phyloP scores from a whole-genome alignment of 1,140 invertebrate genomes.

The Zaprionus gabonicus region DNA sequence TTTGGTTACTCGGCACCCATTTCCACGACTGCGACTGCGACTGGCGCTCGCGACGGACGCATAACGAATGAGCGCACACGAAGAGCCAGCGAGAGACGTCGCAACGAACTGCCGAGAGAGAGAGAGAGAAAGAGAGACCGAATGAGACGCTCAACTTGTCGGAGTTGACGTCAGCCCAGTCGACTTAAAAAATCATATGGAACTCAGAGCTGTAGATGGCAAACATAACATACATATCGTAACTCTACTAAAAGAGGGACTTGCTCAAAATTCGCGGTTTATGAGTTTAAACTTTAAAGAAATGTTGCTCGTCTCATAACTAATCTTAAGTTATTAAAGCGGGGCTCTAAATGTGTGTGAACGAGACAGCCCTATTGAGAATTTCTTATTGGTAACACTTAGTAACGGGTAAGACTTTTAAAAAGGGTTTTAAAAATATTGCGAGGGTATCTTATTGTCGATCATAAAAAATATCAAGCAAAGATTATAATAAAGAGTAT shows the following conservation, averaged over 20 bases:
- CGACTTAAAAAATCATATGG: constrained; percentile 4
- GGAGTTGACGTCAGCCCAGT: constrained; percentile 38
- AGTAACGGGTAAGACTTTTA: background rate
- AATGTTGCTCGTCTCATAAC: background rate
- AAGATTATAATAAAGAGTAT: too few relatives aligned
- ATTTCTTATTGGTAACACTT: background rate
- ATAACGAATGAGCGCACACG: constrained; percentile 57
- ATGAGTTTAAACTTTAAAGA: too few relatives aligned
- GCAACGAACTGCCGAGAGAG: constrained; percentile 25
- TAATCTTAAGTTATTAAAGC: background rate
- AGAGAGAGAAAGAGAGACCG: constrained; percentile 14
- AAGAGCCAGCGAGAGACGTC: constrained; percentile 44
- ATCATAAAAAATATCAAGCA: background rate
- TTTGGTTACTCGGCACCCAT: constrained; percentile 38
- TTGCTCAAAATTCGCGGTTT: too few relatives aligned
- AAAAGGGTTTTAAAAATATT: background rate
- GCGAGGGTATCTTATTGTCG: background rate
- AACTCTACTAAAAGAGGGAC: too few relatives aligned
- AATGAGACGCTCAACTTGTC: constrained; percentile 57
- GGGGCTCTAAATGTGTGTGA: background rate
- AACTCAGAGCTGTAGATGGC: background rate
- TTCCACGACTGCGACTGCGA: constrained; percentile 51
- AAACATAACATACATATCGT: background rate
- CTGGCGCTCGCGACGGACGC: constrained; percentile 73
- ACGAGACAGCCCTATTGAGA: background rate